Conservation (phyloP, 23 tunicate species). For the Ascidia mentula region DNA sequence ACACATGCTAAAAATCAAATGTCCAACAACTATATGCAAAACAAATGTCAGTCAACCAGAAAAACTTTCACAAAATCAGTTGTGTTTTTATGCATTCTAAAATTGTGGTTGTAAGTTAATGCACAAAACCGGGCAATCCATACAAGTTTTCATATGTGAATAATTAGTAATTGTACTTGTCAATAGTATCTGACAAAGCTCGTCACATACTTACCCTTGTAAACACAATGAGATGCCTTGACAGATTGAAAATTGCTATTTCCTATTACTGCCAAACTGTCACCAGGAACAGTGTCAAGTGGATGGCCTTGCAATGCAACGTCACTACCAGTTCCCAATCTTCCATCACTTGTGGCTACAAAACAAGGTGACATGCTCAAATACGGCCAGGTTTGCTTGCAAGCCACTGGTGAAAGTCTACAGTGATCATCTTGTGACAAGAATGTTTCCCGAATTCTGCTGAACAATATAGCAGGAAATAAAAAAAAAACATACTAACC, state of each 20-base stretch:
- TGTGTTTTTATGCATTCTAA: background rate
- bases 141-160: background rate
- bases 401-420: no score
- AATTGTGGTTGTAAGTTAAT: background rate
- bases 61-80: no score
- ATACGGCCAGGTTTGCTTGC: no score
- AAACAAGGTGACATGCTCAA: no score
- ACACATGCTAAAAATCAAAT: no score
- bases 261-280: constrained; percentile 76
- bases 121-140: background rate
- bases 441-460: no score
- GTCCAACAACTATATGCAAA: no score
- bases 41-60: no score
- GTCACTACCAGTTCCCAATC: constrained; percentile 56
- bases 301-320: constrained; percentile 76
- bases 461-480: no score
- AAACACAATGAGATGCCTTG: constrained; percentile 87
- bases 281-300: constrained; percentile 82
- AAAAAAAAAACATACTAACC: constrained; percentile 19
- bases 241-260: constrained; percentile 92
- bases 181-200: background rate
- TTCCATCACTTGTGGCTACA: constrained; percentile 34
- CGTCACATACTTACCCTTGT: constrained; percentile 51
- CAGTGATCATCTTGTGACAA: no score
- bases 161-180: background rate